Base-by-base conservation (phyloP, 1,140 invertebrate species). In the Bombyx mandarina region DNA sequence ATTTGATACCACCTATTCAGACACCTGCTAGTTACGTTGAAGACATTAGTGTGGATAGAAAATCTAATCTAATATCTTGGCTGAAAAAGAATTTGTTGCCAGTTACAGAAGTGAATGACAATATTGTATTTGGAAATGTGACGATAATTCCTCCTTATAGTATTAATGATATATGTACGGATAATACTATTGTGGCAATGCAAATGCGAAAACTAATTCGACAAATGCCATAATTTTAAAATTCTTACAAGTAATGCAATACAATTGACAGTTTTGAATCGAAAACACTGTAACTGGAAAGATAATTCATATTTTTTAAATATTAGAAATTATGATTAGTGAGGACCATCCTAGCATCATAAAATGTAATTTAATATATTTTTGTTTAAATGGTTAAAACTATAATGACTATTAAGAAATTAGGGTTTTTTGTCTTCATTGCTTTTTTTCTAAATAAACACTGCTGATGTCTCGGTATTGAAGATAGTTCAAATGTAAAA, bases 151-250 rank as follows among this genome's bases (percentile, higher is more conserved):
- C 78, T 18, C 82, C 82, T 49, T 86, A 86, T 44, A 63, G 54
- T 61, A 54, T 61, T 48, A 57, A 52, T 45, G 70, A 77, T 69
- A 73, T 86, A 58, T 82, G 75, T 62, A 76, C 82, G 46, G 73
- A 79, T 18, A 86, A 80, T 60, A 68, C 73, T 53, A 74, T 81
- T 47, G 68, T 86, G 8, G 73, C 72, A 50, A 68, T 72, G 60
- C 77, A 82, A 71, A 67, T 86, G n/a, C 76, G 55, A 50, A 77
- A 75, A 64, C 61, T 84, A 7, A 73, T 86, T 50, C 66, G 73
- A 56, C 71, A 56, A 45, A 83, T 86, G 76, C 82, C 82, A 45
- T 44, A 67, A 49, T 57, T 70, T 54, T 73, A 68, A 68, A 35
- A 60, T 1, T 46, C 35, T 10, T 8, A 50, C 5, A 50, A 50